These are phyloP conservation scores for Brachionus calyciflorus DNA, from an alignment of 1,140 invertebrate genomes.

Conservation along the genomic window DNA sequence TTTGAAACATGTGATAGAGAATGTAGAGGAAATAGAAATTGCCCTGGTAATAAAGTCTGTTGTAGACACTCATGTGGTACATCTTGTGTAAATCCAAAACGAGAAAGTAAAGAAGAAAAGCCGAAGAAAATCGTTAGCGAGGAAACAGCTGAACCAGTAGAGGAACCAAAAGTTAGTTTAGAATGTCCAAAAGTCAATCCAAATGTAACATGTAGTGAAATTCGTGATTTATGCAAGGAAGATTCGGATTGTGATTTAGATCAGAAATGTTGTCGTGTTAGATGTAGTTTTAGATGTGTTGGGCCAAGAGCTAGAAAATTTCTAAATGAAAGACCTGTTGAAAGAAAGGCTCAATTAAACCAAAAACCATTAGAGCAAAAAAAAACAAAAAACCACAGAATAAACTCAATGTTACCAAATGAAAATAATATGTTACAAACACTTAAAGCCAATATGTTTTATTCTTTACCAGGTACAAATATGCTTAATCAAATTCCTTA, in stretches of 20 bases:
- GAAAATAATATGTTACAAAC: no score
- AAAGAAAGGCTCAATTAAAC: no score
- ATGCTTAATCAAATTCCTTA: no score
- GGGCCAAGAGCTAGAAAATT: no score
- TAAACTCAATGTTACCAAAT: no score
- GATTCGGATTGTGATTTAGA: slow-evolving; percentile 17
- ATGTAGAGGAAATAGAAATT: no score
- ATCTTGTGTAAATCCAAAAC: background rate
- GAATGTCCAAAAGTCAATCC: background rate
- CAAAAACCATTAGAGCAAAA: no score
- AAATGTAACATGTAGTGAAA: background rate
- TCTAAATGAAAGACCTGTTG: no score
- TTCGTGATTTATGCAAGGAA: background rate
- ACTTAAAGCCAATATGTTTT: no score
- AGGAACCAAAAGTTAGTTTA: background rate
- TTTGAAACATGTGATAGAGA: no score
- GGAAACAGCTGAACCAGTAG: background rate
- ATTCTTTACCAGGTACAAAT: no score
- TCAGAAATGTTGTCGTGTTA: background rate
- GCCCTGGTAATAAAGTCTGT: background rate
- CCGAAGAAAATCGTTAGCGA: background rate
- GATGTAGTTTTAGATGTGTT: slow-evolving; percentile 20
- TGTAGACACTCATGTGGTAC: background rate
- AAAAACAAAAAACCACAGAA: no score
- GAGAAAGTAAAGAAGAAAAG: background rate